Evolutionary conservation across 2,113 vertebrate genomes (phyloP).

Genomic region (Edolisoma coerulescens): DNA sequence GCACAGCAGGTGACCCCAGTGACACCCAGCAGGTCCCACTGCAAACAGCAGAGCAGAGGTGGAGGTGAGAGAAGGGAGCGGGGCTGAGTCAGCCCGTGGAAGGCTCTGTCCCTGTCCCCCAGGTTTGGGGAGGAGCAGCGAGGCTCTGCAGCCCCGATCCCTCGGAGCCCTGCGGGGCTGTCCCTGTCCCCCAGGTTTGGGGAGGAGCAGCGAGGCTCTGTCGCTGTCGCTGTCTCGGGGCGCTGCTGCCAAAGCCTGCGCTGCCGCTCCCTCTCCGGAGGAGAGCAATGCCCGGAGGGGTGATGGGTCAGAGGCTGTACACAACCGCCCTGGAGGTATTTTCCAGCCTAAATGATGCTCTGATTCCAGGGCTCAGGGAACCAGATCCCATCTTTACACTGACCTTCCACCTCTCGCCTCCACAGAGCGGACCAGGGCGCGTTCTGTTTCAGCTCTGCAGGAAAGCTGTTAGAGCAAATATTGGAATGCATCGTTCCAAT

Average conservation of each 20-base stretch:
- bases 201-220: not conserved
- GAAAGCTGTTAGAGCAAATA: not conserved
- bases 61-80: not conserved
- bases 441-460: not conserved
- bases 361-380: too few relatives aligned
- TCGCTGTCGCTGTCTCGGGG: not conserved
- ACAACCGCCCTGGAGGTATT: not conserved
- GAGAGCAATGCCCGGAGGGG: not conserved
- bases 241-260: not conserved
- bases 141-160: not conserved
- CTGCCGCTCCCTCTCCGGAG: not conserved
- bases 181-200: not conserved
- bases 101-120: not conserved
- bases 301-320: not conserved
- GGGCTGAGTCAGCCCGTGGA: not conserved
- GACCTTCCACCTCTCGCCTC: not conserved
- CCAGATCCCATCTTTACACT: not conserved
- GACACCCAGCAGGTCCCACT: too few relatives aligned
- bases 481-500: not conserved
- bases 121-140: not conserved
- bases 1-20: too few relatives aligned
- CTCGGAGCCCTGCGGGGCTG: not conserved
- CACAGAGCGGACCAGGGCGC: not conserved
- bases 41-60: not conserved
- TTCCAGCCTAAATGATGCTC: not conserved